Conservation (phyloP, 1,140 invertebrate genomes). For the Dinothrombium tinctorium region DNA sequence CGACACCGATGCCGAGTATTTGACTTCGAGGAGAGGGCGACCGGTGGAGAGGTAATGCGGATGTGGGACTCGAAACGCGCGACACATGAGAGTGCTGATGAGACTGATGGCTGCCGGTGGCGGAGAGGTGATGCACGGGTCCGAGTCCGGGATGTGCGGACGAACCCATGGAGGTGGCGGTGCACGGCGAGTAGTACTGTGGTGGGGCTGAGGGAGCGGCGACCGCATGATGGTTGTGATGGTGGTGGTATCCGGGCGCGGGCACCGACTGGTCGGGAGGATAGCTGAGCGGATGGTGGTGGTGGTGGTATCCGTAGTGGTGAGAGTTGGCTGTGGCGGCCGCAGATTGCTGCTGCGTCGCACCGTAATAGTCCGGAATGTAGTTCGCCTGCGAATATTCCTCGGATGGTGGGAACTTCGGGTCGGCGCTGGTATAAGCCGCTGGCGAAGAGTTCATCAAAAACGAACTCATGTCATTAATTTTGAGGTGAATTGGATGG, state of each 20-base stretch:
- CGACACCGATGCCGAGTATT: neutral
- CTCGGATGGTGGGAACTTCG: slow-evolving; percentile 63
- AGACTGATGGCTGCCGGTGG: too few relatives aligned
- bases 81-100: slow-evolving; percentile 8
- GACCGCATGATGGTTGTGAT: slow-evolving; percentile 9
- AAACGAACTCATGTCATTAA: slow-evolving; percentile 64
- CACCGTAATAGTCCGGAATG: slow-evolving; percentile 29
- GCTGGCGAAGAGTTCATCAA: slow-evolving; percentile 45
- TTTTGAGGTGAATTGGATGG: slow-evolving; percentile 27
- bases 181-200: slow-evolving; percentile 17
- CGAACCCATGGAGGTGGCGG: slow-evolving; percentile 3
- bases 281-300: slow-evolving; percentile 8
- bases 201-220: slow-evolving; percentile 8
- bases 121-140: too few relatives aligned
- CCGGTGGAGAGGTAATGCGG: slow-evolving; percentile 1
- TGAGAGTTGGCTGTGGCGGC: neutral
- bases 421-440: slow-evolving; percentile 37
- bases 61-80: slow-evolving; percentile 1
- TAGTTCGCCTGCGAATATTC: slow-evolving; percentile 65
- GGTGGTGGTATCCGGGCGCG: slow-evolving; percentile 9
- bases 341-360: slow-evolving; percentile 11
- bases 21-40: slow-evolving; percentile 12
- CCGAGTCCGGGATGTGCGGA: slow-evolving; percentile 5
- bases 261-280: neutral
- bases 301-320: slow-evolving; percentile 5